These are phyloP conservation scores for Thymelicus acteon DNA, from an alignment of 2,888 invertebrate species.

Conservation along the genomic window DNA sequence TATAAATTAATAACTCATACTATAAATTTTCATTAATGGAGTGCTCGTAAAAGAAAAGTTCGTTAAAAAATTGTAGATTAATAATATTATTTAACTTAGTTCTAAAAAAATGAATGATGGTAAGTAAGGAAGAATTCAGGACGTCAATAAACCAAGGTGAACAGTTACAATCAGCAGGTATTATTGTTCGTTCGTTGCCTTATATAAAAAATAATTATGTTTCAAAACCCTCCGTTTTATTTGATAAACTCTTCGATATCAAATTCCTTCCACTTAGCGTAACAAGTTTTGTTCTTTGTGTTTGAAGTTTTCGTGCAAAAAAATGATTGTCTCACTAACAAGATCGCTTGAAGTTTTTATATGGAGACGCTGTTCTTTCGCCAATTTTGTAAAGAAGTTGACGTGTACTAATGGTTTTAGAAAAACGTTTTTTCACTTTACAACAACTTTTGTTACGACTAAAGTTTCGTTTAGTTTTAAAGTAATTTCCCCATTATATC, in stretches of 20 bases:
- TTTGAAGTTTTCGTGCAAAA: conserved; percentile 35
- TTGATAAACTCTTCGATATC: conserved; percentile 30
- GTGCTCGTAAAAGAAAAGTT: too few species aligned
- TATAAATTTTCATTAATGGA: too few species aligned
- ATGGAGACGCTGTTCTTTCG: conserved; percentile 36
- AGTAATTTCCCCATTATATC: conserved; percentile 1
- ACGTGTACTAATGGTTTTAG: conserved; percentile 36
- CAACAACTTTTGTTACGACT: conserved; percentile 25
- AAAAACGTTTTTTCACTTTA: conserved; percentile 28
- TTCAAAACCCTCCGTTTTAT: conserved; percentile 22
- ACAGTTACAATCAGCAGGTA: too few species aligned
- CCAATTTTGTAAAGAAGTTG: conserved; percentile 37
- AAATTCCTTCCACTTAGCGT: conserved; percentile 36
- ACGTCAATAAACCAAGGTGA: too few species aligned
- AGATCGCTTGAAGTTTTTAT: conserved; percentile 37
- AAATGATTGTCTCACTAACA: conserved; percentile 38
- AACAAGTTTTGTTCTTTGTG: conserved; percentile 36
- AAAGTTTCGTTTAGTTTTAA: conserved; percentile 11
- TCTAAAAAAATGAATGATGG: not conserved
- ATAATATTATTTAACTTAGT: not conserved
- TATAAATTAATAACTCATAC: too few species aligned
- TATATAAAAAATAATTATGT: too few species aligned
- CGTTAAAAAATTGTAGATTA: too few species aligned
- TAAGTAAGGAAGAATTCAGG: too few species aligned
- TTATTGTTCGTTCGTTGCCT: too few species aligned